Evolutionary conservation across 2,888 invertebrate species (phyloP).

Genomic region (Cryptocheilus praepositus): DNA sequence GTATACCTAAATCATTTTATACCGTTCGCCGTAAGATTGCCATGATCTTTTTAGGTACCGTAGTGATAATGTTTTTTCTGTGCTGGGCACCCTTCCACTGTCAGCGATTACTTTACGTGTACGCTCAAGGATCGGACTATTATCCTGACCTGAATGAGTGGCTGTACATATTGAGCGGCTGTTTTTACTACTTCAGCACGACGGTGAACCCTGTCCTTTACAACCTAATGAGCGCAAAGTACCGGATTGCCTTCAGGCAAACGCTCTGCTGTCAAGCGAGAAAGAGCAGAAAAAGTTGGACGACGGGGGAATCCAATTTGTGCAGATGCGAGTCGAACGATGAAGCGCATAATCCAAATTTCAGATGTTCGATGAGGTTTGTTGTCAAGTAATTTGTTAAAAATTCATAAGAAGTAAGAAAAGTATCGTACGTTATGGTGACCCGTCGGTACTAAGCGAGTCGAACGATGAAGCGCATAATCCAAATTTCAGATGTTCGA

Average conservation of each 20-base stretch:
- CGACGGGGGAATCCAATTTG: slow-evolving; percentile 8
- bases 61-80: slow-evolving; percentile 94
- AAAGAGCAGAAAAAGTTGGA: slow-evolving; percentile 8
- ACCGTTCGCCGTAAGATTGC: too few species aligned
- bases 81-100: slow-evolving; percentile 98
- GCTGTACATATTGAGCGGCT: slow-evolving; percentile 87
- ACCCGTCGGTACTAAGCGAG: too few species aligned
- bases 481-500: slow-evolving; percentile 37
- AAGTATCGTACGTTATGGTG: too few species aligned
- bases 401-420: neutral
- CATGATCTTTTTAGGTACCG: slow-evolving; percentile 82
- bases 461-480: slow-evolving; percentile 19
- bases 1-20: neutral
- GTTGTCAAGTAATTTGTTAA: neutral
- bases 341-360: slow-evolving; percentile 21
- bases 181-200: slow-evolving; percentile 88
- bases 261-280: slow-evolving; percentile 80
- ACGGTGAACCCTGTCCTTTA: slow-evolving; percentile 92
- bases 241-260: slow-evolving; percentile 86
- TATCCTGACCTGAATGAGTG: slow-evolving; percentile 84
- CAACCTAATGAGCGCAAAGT: slow-evolving; percentile 87
- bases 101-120: slow-evolving; percentile 89
- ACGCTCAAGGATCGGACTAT: slow-evolving; percentile 80
- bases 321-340: slow-evolving; percentile 19
- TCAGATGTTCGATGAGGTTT: slow-evolving; percentile 49